Base-by-base conservation (phyloP, 2,797 vertebrate species). In the Sphenodon punctatus region DNA sequence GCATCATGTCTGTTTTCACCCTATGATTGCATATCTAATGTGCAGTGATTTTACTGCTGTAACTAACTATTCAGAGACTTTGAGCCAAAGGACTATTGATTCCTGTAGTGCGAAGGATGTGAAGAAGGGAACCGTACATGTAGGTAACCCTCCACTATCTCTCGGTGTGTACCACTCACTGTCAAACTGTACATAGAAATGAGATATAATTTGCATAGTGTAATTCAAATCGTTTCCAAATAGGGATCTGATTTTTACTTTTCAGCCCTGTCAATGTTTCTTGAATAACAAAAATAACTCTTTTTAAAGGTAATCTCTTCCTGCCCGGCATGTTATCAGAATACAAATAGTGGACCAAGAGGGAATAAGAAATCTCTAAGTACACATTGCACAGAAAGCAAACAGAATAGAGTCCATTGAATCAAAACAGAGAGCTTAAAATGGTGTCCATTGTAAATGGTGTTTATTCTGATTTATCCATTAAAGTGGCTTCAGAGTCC, bases 131-230 rank as follows among this genome's bases (percentile, higher is more conserved):
- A 90, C 65, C 60, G 71, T 74, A 43, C 81, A 66, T 63, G 82
- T 32, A 51, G 68, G 85, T 48, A 86, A 75, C 59, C 81, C 63
- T 82, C 1, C 67, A 75, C 64, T 84, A 89, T 82, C 82, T 74
- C n/a, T n/a, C n/a, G n/a, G n/a, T 42, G 22, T 65, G 39, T 59
- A 77, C 65, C 30, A n/a, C n/a, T 32, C 15, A 23, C 70, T 61
- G 41, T 77, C 78, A 34, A 67, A 13, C 30, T 75, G 65, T 78
- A 73, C 48, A 56, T 48, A 67, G 61, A 68, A 82, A 5, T 84
- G 83, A 86, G 72, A 53, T 20, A 16, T 78, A 76, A 85, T 89
- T 91, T 89, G 78, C 85, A 77, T 74, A 80, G 64, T 67, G 58
- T 67, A 82, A 84, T 87, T 77, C 81, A 82, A 88, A 87, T 85